Conservation (phyloP, 2,797 vertebrate species). For the Mus caroli region DNA sequence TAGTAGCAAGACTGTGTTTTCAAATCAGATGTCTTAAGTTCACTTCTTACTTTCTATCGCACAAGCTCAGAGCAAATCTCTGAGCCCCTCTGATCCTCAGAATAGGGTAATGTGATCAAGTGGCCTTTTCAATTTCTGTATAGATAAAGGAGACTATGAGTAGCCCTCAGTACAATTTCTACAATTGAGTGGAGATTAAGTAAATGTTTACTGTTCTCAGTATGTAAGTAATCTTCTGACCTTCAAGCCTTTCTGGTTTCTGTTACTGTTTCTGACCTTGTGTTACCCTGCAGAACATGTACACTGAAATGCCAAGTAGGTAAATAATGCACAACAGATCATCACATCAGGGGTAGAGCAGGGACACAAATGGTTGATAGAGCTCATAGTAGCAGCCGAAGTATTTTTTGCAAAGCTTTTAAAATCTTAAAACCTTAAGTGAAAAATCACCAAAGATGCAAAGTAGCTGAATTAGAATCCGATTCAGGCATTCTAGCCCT, state of each 20-base stretch:
- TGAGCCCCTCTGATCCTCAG: background rate
- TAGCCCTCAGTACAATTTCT: background rate
- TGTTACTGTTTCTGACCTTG: background rate
- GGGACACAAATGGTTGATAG: background rate
- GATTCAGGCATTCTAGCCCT: background rate
- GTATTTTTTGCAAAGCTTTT: background rate
- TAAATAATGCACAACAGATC: background rate
- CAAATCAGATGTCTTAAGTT: background rate
- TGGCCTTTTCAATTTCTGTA: background rate
- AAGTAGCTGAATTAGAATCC: background rate
- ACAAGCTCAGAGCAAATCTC: background rate
- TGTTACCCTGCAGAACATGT: background rate
- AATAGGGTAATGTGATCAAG: background rate
- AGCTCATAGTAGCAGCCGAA: background rate
- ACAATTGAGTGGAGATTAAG: background rate
- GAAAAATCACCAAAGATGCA: background rate
- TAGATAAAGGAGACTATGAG: background rate
- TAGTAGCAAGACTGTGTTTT: background rate
- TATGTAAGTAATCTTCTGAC: background rate
- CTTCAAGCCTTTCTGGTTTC: background rate
- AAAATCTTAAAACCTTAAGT: slow-evolving; percentile 1
- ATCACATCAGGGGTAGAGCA: background rate
- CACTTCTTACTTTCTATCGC: slow-evolving; percentile 1
- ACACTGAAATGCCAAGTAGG: background rate
- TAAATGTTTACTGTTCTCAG: background rate